phyloP scores from a whole-genome alignment of 2,888 invertebrate species.

The Plutella xylostella region DNA sequence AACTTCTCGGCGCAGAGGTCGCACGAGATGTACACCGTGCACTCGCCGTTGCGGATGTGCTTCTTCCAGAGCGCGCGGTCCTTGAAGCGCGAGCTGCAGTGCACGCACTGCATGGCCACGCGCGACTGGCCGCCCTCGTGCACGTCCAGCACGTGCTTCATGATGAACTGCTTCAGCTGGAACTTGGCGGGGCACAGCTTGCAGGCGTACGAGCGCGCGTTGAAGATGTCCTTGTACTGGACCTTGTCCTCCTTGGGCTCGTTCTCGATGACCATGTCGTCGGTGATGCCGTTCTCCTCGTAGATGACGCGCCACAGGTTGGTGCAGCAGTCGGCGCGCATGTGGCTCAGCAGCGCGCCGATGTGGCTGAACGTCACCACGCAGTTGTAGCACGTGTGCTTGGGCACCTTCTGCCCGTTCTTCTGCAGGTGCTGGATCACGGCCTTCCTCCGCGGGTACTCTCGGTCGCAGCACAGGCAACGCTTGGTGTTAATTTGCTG shows the following conservation, averaged over 20 bases:
- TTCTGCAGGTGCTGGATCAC: conserved; percentile 67
- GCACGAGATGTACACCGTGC: conserved; percentile 70
- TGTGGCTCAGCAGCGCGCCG: conserved; percentile 62
- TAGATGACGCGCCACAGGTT: conserved; percentile 64
- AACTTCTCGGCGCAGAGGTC: conserved; percentile 60
- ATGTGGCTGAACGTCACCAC: conserved; percentile 69
- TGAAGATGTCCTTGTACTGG: conserved; percentile 61
- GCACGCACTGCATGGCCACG: conserved; percentile 50
- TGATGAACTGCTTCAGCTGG: conserved; percentile 63
- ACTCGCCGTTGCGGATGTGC: conserved; percentile 65
- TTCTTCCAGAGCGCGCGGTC: conserved; percentile 56
- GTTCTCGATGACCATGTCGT: conserved; percentile 54
- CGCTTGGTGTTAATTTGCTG: conserved; percentile 61
- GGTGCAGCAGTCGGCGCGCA: conserved; percentile 61
- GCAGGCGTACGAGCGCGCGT: conserved; percentile 61
- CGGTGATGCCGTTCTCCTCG: conserved; percentile 59
- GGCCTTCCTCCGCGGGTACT: conserved; percentile 60
- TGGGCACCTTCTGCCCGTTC: conserved; percentile 68
- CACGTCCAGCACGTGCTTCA: conserved; percentile 61
- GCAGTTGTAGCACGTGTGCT: conserved; percentile 73
- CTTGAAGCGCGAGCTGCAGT: conserved; percentile 55
- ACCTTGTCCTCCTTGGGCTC: conserved; percentile 48
- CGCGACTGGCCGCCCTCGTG: conserved; percentile 62
- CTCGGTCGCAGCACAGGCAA: conserved; percentile 57
- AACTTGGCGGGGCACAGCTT: conserved; percentile 63